Base-by-base conservation (phyloP, 2,113 vertebrate genomes). In the Pachypanchax playfairii region DNA sequence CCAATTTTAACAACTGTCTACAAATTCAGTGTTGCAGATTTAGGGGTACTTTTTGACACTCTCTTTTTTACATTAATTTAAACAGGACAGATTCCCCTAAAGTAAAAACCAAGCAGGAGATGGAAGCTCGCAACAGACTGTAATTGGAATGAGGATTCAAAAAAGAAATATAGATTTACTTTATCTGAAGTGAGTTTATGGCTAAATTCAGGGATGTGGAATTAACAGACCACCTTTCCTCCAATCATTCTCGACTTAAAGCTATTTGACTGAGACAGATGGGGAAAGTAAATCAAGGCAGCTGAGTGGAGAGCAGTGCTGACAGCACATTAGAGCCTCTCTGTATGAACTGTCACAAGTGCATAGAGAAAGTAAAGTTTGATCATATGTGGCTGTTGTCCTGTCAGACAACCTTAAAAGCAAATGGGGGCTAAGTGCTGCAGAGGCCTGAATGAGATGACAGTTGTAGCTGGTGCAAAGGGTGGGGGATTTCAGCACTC, bases 361-460 rank as follows among this genome's bases (percentile, higher is more conserved):
- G 87, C 82, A 80, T 68, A 77, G 80, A 66, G 80, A 88, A 87
- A 88, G 89, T 82, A 87, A 86, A 89, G 89, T 91, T 87, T 91
- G 88, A 90, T 90, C 87, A 89, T 83, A 90, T 67, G 88, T 83
- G 82, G 81, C 85, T 90, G 83, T 87, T 83, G 83, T 88, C 89
- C 91, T 90, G 89, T 90, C 91, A 91, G 88, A 91, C 91, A 90
- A 88, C 87, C 88, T 91, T 91, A 92, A 91, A 88, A 90, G 90
- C 90, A 91, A 91, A 92, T 89, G 90, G 90, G 88, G 79, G 86
- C 88, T 91, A 91, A 91, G 91, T 91, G 90, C 87, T 86, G 88
- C 77, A 47, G 72, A 75, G 84, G 84, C 85, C 85, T 62, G 79
- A 83, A 84, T 80, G 82, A 88, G 85, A 89, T 90, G 90, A 91